A percentile compares a stretch with the other conserved stretches of the same genome.
These are phyloP conservation scores for Leptinotarsa undecemlineata DNA, from an alignment of 1,140 invertebrate genomes.

Conservation along the genomic window DNA sequence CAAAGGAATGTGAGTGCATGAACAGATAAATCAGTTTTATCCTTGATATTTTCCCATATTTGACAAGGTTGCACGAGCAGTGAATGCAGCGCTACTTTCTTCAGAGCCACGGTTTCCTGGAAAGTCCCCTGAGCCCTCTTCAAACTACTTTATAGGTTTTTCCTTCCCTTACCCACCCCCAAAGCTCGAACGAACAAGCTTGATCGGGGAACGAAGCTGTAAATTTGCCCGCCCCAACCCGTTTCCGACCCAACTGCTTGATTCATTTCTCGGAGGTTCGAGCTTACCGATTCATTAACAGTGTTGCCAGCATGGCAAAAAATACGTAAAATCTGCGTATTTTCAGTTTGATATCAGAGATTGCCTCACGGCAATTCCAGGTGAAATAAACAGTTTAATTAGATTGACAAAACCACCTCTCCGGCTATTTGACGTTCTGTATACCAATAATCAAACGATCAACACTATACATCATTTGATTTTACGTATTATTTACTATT, in stretches of 20 bases:
- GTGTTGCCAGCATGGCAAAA: no score
- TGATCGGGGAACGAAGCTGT: conserved; percentile 48
- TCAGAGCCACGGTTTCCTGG: conserved; percentile 42
- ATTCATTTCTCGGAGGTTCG: conserved; percentile 41
- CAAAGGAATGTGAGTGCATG: not conserved
- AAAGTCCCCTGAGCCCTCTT: conserved; percentile 51
- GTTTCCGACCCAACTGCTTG: conserved; percentile 35
- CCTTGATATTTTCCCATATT: conserved; percentile 19
- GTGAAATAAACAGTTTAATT: no score
- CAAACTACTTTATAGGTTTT: conserved; percentile 52
- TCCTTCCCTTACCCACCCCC: conserved; percentile 23
- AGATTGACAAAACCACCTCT: no score
- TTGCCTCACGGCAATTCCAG: no score
- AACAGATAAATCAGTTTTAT: conserved; percentile 27
- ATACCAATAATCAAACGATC: no score
- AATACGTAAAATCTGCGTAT: no score
- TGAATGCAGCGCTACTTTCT: conserved; percentile 36
- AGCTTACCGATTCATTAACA: conserved; percentile 30
- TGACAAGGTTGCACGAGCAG: not conserved
- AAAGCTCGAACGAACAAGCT: conserved; percentile 42
- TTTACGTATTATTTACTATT: no score
- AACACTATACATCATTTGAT: no score
- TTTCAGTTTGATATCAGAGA: no score
- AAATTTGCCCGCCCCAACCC: conserved; percentile 38
- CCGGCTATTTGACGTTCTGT: no score